These are phyloP conservation scores for Rhamphomyia laevipes DNA, from an alignment of 2,888 invertebrate species.

Conservation along the genomic window DNA sequence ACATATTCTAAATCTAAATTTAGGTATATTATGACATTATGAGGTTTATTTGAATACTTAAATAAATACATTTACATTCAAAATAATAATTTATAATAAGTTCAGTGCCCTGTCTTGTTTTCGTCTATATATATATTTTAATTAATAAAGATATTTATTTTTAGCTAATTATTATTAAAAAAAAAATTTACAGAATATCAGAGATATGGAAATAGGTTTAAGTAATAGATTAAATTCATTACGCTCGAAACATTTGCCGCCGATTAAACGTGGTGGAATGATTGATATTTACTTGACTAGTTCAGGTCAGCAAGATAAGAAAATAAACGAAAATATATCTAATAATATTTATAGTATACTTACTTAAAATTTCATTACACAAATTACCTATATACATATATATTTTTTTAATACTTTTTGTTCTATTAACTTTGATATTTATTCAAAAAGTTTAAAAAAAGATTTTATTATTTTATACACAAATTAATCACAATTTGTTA, in stretches of 20 bases:
- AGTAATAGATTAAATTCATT: constrained; percentile 57
- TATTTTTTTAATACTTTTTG: background rate
- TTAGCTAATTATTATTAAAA: background rate
- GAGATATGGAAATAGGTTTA: constrained; percentile 64
- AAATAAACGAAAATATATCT: constrained; percentile 1
- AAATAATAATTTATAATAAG: too few relatives aligned
- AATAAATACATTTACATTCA: too few relatives aligned
- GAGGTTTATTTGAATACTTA: too few relatives aligned
- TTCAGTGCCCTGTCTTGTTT: background rate
- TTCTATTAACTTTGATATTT: background rate
- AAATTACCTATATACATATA: background rate
- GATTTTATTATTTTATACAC: too few relatives aligned
- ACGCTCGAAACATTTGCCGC: constrained; percentile 69
- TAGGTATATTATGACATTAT: too few relatives aligned
- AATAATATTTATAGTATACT: constrained; percentile 9
- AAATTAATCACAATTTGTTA: too few relatives aligned
- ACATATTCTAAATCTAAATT: too few relatives aligned
- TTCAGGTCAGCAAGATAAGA: constrained; percentile 55
- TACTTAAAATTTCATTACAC: constrained; percentile 3
- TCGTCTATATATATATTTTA: background rate
- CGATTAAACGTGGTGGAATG: constrained; percentile 69
- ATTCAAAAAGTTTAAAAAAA: background rate
- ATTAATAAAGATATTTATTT: background rate
- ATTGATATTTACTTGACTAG: constrained; percentile 77
- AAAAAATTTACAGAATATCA: constrained; percentile 48